Base-by-base conservation (phyloP, 2,113 vertebrate species). In the Helogale parvula region DNA sequence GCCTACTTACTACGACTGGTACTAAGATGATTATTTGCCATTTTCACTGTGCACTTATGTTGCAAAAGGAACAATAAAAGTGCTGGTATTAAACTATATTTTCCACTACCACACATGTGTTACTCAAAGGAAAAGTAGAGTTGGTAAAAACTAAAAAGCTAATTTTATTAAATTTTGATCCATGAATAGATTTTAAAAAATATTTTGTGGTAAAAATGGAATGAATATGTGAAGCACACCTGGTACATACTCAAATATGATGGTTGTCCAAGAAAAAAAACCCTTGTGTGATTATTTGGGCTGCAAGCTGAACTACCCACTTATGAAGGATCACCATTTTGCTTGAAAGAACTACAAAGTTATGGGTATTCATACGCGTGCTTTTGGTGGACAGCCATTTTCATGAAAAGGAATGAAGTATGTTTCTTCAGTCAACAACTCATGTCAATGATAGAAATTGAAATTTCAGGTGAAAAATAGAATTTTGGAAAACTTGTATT, bases 121-220 rank as follows among this genome's bases (percentile, higher is more conserved):
- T 84, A 82, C 79, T 83, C 65, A 90, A 65, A 83, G 21, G 47
- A 88, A 63, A 84, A 17, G 17, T 17, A 38, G 83, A 79, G 35
- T 33, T 79, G 45, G 74, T 63, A 69, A 80, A 77, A 45, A 41
- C 41, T 41, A 41, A 82, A 54, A 52, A 21, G 38, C 31, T 80
- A 21, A 19, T 63, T 94, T 72, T 21, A 92, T 69, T 93, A 57
- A 57, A 74, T 79, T 84, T 90, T 88, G 52, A 60, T 72, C 33
- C 35, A 35, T 35, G 41, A 91, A 29, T 95, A 52, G 1, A 10
- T 92, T 12, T 50, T 50, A 13, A 50, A 50, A 50, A 90, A 50
- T 93, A 94, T 41, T 79, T 96, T 90, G 17, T 63, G 1, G 95
- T 95, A 84, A 50, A 93, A 93, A 96, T 66, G 31, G 31, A 50